These are phyloP conservation scores for Apamea crenata DNA, from an alignment of 2,888 invertebrate species.

Conservation along the genomic window DNA sequence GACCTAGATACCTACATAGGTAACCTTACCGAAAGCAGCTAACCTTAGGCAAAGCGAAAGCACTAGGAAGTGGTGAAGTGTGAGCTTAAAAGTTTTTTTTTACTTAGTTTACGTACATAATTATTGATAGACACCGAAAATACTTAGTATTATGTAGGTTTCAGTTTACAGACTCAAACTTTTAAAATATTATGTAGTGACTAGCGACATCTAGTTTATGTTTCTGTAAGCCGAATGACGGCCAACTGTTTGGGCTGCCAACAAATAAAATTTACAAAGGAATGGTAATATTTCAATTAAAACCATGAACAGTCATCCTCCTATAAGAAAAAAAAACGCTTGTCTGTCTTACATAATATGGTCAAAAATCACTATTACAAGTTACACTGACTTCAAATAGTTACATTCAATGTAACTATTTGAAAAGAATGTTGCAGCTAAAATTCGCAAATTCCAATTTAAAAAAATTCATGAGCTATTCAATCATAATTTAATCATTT, in stretches of 20 bases:
- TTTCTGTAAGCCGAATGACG: slow-evolving; percentile 26
- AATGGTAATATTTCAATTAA: slow-evolving; percentile 16
- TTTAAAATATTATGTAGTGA: not conserved
- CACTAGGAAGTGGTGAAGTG: not conserved
- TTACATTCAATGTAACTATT: too few species aligned
- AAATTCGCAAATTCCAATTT: not conserved
- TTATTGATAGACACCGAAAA: not conserved
- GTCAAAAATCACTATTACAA: not conserved
- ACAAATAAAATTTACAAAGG: not conserved
- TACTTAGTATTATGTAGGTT: not conserved
- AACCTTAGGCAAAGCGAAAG: too few species aligned
- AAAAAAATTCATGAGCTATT: not conserved
- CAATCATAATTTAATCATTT: not conserved
- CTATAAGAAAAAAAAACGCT: not conserved
- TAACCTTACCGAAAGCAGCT: too few species aligned
- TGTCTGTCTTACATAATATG: not conserved
- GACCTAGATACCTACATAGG: too few species aligned
- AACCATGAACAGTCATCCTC: not conserved
- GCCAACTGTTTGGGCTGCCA: slow-evolving; percentile 25
- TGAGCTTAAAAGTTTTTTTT: too few species aligned
- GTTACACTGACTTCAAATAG: not conserved
- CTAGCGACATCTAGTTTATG: slow-evolving; percentile 43
- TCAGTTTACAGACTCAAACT: not conserved
- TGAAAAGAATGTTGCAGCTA: not conserved
- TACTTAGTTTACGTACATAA: not conserved